Base-by-base conservation (phyloP, 2,888 invertebrate genomes). In the Caenorhabditis doughertyi region DNA sequence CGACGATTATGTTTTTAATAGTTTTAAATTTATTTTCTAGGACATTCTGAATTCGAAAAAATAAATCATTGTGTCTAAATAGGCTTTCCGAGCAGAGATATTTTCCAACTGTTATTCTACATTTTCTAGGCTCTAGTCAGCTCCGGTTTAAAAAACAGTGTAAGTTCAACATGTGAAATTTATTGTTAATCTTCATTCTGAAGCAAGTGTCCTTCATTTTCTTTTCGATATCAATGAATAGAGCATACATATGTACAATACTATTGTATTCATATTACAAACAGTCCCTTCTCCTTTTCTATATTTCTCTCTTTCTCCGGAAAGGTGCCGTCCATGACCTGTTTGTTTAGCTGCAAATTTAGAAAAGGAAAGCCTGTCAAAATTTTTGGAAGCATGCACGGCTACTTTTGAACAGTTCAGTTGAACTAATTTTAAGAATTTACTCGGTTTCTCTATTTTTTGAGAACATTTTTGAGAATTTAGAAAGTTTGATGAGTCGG, bases 291-390 rank as follows among this genome's bases (percentile, higher is more conserved):
- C 72, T 18, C 27, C 39, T 49, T 29, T 47, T 56, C 32, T 55
- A 21, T 64, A 16, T 64, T 55, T 42, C 51, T 62, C 62, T 42
- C n/a, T 53, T 27, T 32, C 60, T 51, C 51, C 58, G 35, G 58
- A 77, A 60, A 77, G 58, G 70, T 68, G 77, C 68, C 76, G 76
- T 76, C 60, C 77, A 77, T 68, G 68, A 77, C 77, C 77, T 77
- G 55, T 77, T 77, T 77, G 68, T 51, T 68, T 77, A 77, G 77
- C 77, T 77, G 77, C 77, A 32, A 76, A 76, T 42, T 39, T 27
- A 49, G 55, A 68, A 23, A 39, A 68, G 65, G 56, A 49, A 51
- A 47, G 60, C 58, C 76, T 42, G 73, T 65, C 56, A 62, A 51
- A 58, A 35, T 16, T 51, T 42, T 47, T 21, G 49, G 27, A 49